Percentiles rank a stretch among this genome's conserved stretches.
Conservation (phyloP, 2,797 vertebrate species). For the Myiotriccus ornatus region DNA sequence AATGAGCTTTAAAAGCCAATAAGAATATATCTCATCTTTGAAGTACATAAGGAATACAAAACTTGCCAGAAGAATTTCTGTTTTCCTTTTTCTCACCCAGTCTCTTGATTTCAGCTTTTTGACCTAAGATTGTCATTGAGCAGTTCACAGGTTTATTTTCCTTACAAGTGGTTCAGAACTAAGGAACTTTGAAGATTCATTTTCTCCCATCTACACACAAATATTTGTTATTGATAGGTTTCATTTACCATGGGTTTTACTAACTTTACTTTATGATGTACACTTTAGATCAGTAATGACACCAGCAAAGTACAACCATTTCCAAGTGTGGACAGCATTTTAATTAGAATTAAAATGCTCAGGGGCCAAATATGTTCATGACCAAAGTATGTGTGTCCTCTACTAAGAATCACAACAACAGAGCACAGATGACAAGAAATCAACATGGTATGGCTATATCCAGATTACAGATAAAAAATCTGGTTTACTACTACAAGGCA, state of each 20-base stretch:
- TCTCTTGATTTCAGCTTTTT: background rate
- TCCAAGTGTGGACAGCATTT: background rate
- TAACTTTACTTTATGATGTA: background rate
- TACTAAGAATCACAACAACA: background rate
- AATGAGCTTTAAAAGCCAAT: background rate
- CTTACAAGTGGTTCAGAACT: background rate
- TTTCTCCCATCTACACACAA: background rate
- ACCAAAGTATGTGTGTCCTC: background rate
- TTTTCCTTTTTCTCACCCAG: background rate
- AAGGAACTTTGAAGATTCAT: background rate
- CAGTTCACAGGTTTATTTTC: background rate
- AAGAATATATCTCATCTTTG: background rate
- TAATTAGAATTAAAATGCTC: background rate
- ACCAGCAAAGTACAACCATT: background rate
- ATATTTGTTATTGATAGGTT: background rate
- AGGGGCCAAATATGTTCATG: background rate
- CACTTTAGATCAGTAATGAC: background rate
- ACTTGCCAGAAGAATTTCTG: background rate
- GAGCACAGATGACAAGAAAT: background rate
- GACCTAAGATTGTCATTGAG: background rate
- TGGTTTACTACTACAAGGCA: background rate
- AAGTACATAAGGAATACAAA: background rate
- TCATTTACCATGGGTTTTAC: background rate
- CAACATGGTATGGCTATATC: fast-evolving
- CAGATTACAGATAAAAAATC: background rate